Evolutionary conservation across 37 sponge, comb jelly and placozoan species (phyloP).

Genomic region (Ephydatia muelleri): DNA sequence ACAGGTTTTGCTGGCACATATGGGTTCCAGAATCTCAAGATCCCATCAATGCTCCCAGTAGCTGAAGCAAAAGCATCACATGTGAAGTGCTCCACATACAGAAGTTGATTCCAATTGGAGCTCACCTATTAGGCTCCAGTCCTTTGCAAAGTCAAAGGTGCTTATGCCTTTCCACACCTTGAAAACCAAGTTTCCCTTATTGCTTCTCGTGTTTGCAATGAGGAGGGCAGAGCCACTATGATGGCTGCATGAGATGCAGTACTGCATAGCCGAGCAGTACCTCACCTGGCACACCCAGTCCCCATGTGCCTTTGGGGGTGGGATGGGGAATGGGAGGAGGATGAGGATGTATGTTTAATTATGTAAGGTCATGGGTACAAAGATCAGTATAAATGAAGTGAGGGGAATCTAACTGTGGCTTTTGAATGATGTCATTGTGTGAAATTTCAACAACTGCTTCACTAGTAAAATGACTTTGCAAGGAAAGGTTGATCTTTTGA

Average conservation of each 20-base stretch:
- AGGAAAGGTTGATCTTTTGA: too few relatives aligned
- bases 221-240: constrained; percentile 75
- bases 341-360: not conserved
- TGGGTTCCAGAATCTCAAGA: constrained; percentile 88
- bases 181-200: constrained; percentile 41
- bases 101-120: not conserved
- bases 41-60: constrained; percentile 89
- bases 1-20: constrained; percentile 81
- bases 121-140: constrained; percentile 83
- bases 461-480: too few relatives aligned
- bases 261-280: constrained; percentile 72
- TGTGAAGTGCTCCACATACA: too few relatives aligned
- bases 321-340: not conserved
- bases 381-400: too few relatives aligned
- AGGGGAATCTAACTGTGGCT: too few relatives aligned
- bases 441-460: too few relatives aligned
- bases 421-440: too few relatives aligned
- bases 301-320: constrained; percentile 65
- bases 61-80: constrained; percentile 28
- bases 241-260: constrained; percentile 76
- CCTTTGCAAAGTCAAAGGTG: constrained; percentile 86
- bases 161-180: constrained; percentile 82
- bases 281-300: constrained; percentile 86
- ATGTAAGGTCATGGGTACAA: not conserved
- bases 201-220: constrained; percentile 51